A percentile compares a stretch with the other conserved stretches of the same genome.
These are phyloP conservation scores for Thinocorus orbignyianus DNA, from an alignment of 2,113 vertebrate species.

Conservation along the genomic window DNA sequence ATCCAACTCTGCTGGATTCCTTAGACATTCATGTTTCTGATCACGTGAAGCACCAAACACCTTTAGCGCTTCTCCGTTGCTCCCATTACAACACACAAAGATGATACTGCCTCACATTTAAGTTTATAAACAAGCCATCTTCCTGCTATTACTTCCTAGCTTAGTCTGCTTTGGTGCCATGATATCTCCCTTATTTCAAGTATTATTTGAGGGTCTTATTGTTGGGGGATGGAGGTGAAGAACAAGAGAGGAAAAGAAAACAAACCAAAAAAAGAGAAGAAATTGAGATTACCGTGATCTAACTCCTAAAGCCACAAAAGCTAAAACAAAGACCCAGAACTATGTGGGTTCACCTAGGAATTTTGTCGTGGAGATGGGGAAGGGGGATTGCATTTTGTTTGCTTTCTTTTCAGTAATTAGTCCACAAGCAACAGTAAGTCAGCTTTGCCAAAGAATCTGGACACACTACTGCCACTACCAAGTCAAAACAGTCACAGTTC, in stretches of 20 bases:
- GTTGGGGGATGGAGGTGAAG: rapidly evolving
- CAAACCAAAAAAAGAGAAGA: not conserved
- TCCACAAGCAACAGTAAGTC: not conserved
- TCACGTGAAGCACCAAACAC: not conserved
- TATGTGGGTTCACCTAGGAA: not conserved
- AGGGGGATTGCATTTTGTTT: not conserved
- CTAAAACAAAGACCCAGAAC: not conserved
- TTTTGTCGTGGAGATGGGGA: not conserved
- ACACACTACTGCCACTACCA: not conserved
- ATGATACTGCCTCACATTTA: not conserved
- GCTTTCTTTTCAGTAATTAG: not conserved
- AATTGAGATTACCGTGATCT: not conserved
- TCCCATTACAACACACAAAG: not conserved
- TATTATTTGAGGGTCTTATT: not conserved
- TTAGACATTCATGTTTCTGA: not conserved
- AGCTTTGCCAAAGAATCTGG: not conserved
- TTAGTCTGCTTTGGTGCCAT: not conserved
- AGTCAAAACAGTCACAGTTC: not conserved
- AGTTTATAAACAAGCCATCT: not conserved
- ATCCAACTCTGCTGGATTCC: not conserved
- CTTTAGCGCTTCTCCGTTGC: not conserved
- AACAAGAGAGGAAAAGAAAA: rapidly evolving
- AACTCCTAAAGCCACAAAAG: not conserved
- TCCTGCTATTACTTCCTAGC: not conserved
- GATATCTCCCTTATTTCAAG: not conserved